Evolutionary conservation across 2,797 vertebrate genomes (phyloP).

Genomic region (Streptopelia turtur): DNA sequence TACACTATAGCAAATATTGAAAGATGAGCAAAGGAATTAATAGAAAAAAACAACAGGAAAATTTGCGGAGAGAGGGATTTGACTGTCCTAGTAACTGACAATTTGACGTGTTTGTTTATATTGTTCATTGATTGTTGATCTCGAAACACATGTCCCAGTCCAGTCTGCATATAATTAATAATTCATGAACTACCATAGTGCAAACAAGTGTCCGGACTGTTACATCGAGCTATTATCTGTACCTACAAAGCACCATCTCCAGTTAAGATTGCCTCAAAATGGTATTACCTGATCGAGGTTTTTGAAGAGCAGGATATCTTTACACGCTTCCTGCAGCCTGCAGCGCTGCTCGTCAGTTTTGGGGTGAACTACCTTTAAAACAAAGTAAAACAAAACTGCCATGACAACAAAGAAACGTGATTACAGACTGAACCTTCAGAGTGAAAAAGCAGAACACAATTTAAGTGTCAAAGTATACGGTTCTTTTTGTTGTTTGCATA

Average conservation of each 20-base stretch:
- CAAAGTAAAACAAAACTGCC: constrained; percentile 39
- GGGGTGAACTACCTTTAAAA: constrained; percentile 89
- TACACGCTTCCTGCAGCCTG: constrained; percentile 95
- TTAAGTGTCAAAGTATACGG: not conserved
- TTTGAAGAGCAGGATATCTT: constrained; percentile 98
- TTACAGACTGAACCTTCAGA: not conserved
- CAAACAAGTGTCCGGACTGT: not conserved
- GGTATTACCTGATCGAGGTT: constrained; percentile 92
- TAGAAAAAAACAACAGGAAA: not conserved
- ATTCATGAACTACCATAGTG: not conserved
- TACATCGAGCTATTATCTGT: not conserved
- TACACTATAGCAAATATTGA: not conserved
- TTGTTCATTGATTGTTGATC: not conserved
- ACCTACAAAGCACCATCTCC: not conserved
- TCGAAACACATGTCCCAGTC: not conserved
- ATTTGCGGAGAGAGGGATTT: not conserved
- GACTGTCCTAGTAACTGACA: not conserved
- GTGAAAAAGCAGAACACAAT: not conserved
- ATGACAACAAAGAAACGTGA: not conserved
- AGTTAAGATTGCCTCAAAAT: not conserved
- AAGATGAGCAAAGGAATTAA: not conserved
- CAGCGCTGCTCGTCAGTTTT: constrained; percentile 97
- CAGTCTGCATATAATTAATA: not conserved
- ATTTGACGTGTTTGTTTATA: not conserved
- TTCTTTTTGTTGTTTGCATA: not conserved